Conservation (phyloP, 53 echinoderm and acorn worm species). For the Mesocentrotus franciscanus region DNA sequence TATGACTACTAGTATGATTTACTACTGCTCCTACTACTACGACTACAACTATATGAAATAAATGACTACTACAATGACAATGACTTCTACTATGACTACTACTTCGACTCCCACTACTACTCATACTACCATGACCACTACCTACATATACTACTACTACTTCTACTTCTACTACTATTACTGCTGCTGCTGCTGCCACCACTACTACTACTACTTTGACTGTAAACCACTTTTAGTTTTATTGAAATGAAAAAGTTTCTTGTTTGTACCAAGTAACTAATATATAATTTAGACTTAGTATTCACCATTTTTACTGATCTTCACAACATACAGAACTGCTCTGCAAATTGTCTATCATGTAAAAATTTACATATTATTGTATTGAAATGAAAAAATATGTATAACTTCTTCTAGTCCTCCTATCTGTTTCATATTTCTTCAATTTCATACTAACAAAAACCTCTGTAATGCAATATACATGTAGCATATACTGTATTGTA, state of each 20-base stretch:
- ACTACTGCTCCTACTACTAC: neutral
- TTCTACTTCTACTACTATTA: constrained; percentile 20
- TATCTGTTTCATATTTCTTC: neutral
- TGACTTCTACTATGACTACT: neutral
- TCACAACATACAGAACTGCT: too few species aligned
- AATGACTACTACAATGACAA: neutral
- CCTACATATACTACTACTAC: neutral
- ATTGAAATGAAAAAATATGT: too few species aligned
- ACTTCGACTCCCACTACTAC: neutral
- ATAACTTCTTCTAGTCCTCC: neutral
- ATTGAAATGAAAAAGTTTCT: neutral
- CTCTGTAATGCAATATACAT: neutral
- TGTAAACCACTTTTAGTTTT: neutral
- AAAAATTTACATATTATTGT: too few species aligned
- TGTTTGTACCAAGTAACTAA: too few species aligned
- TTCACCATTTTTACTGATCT: too few species aligned
- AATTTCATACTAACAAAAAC: neutral
- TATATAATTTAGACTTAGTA: neutral
- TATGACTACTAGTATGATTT: neutral
- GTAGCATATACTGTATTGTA: neutral
- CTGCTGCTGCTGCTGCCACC: neutral
- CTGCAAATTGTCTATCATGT: too few species aligned
- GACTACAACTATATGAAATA: neutral
- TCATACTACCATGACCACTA: neutral
- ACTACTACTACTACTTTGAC: neutral